Evolutionary conservation across 2,888 invertebrate genomes (phyloP), one percentile per base, ranked within the genome.

Genomic region (Nycteola revayana): DNA sequence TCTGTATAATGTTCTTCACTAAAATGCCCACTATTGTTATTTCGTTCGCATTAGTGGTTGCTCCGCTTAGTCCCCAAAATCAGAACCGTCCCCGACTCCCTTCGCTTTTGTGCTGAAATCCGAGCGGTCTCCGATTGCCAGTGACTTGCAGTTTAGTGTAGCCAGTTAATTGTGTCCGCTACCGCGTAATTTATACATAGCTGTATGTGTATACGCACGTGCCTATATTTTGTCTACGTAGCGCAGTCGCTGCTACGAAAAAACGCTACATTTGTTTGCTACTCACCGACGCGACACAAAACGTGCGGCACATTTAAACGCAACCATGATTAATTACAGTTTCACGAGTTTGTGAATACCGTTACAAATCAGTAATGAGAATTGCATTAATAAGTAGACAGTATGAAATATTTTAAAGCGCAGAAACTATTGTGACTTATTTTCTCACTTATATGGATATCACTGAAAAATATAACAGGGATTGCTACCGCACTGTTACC

Each of bases 71-170:
- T 64, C 62, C 68, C 66, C 66, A 72, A 71, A 68, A 71, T 66
- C 65, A 57, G 51, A 46, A 45, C 46, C 56, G 47, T 42, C 38
- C 52, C 58, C 60, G 70, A 66, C 64, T 56, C 73, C 65, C 66
- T 63, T 51, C 61, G 67, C 68, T 66, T 77, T 82, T 82, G 76
- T 76, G 68, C 70, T 73, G 75, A 81, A 84, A 82, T 75, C 78
- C 69, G 72, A 79, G 68, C 69, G 64, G 68, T 63, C 68, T 68
- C 66, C 73, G 77, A 80, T 82, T 82, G 77, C 74, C 66, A 66
- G 67, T 86, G 87, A 87, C 86, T 86, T 79, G 83, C 84, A 74
- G 54, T 78, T 84, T 66, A 60, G 61, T 61, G 68, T 66, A 65
- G 64, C 65, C 60, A 76, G 77, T 79, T 82, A 83, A 85, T 85